phyloP scores from a whole-genome alignment of 2,888 invertebrate species.

The Acrobasis consociella region DNA sequence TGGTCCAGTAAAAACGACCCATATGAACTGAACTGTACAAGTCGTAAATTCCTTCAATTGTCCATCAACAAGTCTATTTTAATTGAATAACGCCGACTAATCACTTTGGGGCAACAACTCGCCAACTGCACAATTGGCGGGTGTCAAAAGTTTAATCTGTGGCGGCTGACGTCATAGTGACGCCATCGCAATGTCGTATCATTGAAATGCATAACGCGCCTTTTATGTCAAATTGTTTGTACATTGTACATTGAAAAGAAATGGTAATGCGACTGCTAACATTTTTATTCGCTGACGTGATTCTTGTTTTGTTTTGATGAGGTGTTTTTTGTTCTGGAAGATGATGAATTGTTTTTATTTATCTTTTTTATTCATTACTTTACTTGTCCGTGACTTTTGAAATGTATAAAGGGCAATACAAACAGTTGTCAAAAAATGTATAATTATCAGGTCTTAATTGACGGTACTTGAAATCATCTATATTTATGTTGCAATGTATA shows the following conservation, averaged over 20 bases:
- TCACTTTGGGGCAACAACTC: constrained; percentile 1
- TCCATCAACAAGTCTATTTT: constrained; percentile 7
- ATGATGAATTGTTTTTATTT: not conserved
- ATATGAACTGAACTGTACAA: not conserved
- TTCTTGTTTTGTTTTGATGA: not conserved
- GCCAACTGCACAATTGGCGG: constrained; percentile 2
- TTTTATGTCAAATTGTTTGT: constrained; percentile 16
- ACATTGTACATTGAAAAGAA: constrained; percentile 17
- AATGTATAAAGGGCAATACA: too few species aligned
- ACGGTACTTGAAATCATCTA: too few species aligned
- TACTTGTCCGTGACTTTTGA: not conserved
- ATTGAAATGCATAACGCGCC: constrained; percentile 14
- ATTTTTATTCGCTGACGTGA: not conserved
- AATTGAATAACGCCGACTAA: constrained; percentile 15
- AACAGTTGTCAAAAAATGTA: too few species aligned
- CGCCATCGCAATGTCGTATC: not conserved
- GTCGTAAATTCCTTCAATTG: constrained; percentile 9
- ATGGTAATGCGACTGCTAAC: constrained; percentile 3
- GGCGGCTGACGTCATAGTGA: not conserved
- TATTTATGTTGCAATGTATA: too few species aligned
- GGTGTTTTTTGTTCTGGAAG: not conserved
- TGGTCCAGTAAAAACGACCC: not conserved
- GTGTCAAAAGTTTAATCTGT: constrained; percentile 14
- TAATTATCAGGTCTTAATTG: too few species aligned
- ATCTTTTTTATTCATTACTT: not conserved